Conservation (phyloP, 1,140 invertebrate genomes). For the Bombus polaris region DNA sequence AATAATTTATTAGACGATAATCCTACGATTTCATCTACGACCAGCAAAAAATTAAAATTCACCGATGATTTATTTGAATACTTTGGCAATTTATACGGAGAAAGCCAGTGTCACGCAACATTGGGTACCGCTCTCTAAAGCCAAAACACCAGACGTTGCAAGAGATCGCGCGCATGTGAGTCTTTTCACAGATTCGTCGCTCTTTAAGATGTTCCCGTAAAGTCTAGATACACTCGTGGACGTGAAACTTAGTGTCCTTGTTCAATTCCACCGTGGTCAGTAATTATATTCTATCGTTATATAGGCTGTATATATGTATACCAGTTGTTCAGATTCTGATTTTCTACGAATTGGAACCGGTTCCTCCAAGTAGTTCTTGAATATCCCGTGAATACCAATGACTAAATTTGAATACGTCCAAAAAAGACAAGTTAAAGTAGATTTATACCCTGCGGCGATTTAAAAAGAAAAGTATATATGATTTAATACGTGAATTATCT, state of each 20-base stretch:
- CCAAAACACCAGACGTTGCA: background rate
- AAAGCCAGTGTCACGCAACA: background rate
- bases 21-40: background rate
- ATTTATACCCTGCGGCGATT: background rate
- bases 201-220: conserved; percentile 44
- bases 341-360: conserved; percentile 23
- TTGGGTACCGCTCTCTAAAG: background rate
- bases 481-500: background rate
- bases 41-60: background rate
- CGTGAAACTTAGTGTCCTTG: conserved; percentile 37
- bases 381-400: background rate
- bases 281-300: conserved; percentile 6
- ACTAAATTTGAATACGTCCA: background rate
- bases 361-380: background rate
- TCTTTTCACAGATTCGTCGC: conserved; percentile 4
- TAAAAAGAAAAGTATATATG: background rate
- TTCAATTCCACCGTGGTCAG: background rate
- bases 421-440: background rate
- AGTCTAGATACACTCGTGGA: conserved; percentile 31
- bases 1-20: background rate
- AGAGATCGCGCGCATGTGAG: conserved; percentile 28
- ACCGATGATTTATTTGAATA: background rate
- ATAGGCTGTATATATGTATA: background rate
- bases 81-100: background rate
- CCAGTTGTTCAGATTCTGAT: background rate